Conservation (phyloP, 2,888 invertebrate genomes). For the Melieria omissa region DNA sequence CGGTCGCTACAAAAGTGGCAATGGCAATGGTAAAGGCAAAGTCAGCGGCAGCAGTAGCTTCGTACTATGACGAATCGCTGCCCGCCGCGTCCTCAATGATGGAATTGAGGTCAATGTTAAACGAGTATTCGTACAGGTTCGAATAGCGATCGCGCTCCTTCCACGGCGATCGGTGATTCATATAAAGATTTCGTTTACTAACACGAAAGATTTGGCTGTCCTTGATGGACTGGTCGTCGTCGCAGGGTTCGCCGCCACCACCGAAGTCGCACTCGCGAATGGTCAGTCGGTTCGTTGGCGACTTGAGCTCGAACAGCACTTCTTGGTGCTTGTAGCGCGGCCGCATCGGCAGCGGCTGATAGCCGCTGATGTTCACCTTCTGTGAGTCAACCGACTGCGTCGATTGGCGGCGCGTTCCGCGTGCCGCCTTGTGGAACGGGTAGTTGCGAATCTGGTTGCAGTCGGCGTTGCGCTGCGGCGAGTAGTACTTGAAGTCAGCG, state of each 20-base stretch:
- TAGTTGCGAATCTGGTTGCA: slow-evolving; percentile 61
- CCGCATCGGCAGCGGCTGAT: slow-evolving; percentile 63
- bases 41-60: slow-evolving; percentile 36
- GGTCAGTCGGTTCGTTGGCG: slow-evolving; percentile 65
- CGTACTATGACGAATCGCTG: slow-evolving; percentile 68
- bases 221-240: slow-evolving; percentile 66
- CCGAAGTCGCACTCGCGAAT: slow-evolving; percentile 67
- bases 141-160: slow-evolving; percentile 67
- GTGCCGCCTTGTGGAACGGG: slow-evolving; percentile 64
- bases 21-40: slow-evolving; percentile 9
- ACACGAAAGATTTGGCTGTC: slow-evolving; percentile 68
- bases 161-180: slow-evolving; percentile 67
- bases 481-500: slow-evolving; percentile 65
- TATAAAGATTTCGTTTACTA: slow-evolving; percentile 67
- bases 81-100: slow-evolving; percentile 67
- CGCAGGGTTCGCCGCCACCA: slow-evolving; percentile 67
- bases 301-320: slow-evolving; percentile 65
- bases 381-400: slow-evolving; percentile 66
- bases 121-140: slow-evolving; percentile 67
- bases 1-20: background rate
- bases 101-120: slow-evolving; percentile 67
- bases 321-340: slow-evolving; percentile 63
- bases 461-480: slow-evolving; percentile 64
- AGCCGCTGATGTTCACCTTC: slow-evolving; percentile 60
- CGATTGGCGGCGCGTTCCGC: slow-evolving; percentile 63